Conservation (phyloP, 53 echinoderm and acorn worm genomes). For the Hippasteria phrygiana region DNA sequence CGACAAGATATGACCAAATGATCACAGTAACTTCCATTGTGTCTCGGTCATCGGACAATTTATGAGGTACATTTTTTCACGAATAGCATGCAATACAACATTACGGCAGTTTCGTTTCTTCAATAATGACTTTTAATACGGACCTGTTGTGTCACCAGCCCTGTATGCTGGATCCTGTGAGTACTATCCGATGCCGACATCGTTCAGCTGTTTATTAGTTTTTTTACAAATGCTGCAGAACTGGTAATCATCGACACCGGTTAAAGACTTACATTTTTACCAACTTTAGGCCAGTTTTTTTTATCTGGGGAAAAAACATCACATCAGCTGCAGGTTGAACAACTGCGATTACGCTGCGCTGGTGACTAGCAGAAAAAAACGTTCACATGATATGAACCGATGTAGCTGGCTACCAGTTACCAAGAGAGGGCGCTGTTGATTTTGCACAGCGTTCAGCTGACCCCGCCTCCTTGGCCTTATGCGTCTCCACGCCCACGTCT, state of each 20-base stretch:
- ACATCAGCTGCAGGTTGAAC: not conserved
- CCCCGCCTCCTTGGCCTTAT: not conserved
- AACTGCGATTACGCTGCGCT: no score
- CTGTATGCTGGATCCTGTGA: conserved; percentile 72
- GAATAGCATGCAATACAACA: conserved; percentile 34
- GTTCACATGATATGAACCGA: no score
- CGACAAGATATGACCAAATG: no score
- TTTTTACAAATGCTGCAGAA: not conserved
- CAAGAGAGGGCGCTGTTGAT: conserved; percentile 43
- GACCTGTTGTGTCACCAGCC: conserved; percentile 93
- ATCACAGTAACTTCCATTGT: no score
- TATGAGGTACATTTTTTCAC: not conserved
- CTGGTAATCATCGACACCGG: not conserved
- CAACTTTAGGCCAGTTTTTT: not conserved
- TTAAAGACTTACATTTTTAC: conserved; percentile 29
- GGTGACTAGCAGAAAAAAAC: no score
- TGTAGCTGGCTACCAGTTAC: conserved; percentile 18
- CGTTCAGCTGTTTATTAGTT: not conserved
- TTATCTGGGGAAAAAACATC: no score
- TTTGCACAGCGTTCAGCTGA: not conserved
- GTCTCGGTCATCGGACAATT: not conserved
- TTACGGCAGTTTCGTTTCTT: not conserved
- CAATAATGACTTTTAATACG: not conserved
- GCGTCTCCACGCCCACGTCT: no score
- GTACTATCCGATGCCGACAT: conserved; percentile 46